A percentile compares a stretch with the other conserved stretches of the same genome.
These are phyloP conservation scores for Antennarius striatus DNA, from an alignment of 2,113 vertebrate species.

Conservation along the genomic window DNA sequence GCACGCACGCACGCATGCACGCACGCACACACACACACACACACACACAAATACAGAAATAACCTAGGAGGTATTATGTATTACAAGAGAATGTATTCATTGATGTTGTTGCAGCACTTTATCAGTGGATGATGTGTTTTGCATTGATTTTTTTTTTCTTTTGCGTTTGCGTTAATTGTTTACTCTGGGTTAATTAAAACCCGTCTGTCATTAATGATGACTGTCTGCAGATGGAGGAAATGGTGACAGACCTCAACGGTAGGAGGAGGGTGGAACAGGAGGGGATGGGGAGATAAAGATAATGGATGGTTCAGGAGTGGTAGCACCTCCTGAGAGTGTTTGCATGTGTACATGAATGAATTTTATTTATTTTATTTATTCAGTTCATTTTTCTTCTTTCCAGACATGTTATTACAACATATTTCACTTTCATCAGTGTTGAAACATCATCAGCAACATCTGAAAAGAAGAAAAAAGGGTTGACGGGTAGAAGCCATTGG, in stretches of 20 bases:
- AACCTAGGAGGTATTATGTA: constrained; percentile 72
- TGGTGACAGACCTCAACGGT: constrained; percentile 41
- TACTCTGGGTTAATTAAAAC: constrained; percentile 77
- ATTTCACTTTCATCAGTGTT: too few relatives aligned
- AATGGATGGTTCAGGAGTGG: not conserved
- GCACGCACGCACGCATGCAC: constrained; percentile 13
- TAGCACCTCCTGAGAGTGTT: too few relatives aligned
- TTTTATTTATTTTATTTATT: too few relatives aligned
- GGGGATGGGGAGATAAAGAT: constrained; percentile 11
- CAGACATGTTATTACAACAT: too few relatives aligned
- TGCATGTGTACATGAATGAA: too few relatives aligned
- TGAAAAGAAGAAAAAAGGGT: too few relatives aligned
- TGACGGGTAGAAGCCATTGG: too few relatives aligned
- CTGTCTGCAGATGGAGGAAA: constrained; percentile 55
- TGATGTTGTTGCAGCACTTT: constrained; percentile 70
- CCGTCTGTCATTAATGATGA: constrained; percentile 68
- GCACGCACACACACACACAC: constrained; percentile 17
- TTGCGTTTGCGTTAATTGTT: constrained; percentile 77
- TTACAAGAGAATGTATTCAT: constrained; percentile 74
- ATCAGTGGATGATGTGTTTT: constrained; percentile 72
- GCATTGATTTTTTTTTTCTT: constrained; percentile 64
- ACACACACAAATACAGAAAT: constrained; percentile 11
- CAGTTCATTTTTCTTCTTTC: too few relatives aligned
- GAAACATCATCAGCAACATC: too few relatives aligned
- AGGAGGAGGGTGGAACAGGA: constrained; percentile 47